Evolutionary conservation across 2,797 vertebrate genomes (phyloP).

Genomic region (Cyprinodon diabolis): DNA sequence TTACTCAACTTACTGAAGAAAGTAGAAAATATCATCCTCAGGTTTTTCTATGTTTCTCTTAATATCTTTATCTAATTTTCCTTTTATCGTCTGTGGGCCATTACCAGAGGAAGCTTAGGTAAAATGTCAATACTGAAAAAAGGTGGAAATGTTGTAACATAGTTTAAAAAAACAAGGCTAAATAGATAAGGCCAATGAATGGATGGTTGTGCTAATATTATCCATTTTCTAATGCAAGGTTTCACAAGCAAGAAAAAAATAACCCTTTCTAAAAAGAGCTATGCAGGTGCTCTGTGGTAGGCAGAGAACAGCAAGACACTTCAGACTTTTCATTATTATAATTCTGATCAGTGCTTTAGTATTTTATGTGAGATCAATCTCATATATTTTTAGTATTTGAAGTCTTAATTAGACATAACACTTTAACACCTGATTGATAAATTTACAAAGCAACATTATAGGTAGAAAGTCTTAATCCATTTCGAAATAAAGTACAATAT

Average conservation of each 20-base stretch:
- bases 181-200: not conserved
- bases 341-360: not conserved
- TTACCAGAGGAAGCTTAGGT: not conserved
- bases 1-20: not conserved
- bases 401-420: too few species aligned
- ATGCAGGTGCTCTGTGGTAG: not conserved
- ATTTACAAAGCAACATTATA: not conserved
- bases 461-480: not conserved
- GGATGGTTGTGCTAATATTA: not conserved
- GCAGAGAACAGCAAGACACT: not conserved
- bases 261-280: not conserved
- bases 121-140: not conserved
- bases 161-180: not conserved
- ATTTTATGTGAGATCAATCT: not conserved
- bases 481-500: not conserved
- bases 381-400: not conserved
- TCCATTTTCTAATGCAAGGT: too few species aligned
- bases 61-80: too few species aligned
- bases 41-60: not conserved
- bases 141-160: too few species aligned
- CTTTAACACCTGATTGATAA: not conserved
- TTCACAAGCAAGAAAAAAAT: not conserved
- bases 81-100: not conserved
- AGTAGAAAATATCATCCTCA: not conserved
- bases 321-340: not conserved